These are phyloP conservation scores for Uloborus plumipes DNA, from an alignment of 2,888 invertebrate genomes.

Conservation along the genomic window DNA sequence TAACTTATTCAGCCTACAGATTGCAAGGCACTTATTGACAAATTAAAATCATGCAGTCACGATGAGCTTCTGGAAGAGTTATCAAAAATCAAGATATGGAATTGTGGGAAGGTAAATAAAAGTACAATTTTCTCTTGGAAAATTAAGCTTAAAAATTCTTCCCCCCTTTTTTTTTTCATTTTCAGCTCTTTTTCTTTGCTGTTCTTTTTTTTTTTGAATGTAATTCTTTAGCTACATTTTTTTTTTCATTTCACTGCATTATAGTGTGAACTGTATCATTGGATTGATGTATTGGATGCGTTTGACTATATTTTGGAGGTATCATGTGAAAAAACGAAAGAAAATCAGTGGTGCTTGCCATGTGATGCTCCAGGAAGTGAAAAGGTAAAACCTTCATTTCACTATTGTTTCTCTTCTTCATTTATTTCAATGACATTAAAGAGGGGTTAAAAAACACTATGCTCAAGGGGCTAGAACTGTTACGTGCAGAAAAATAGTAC, in stretches of 20 bases:
- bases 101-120: constrained; percentile 79
- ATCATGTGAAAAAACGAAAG: constrained; percentile 77
- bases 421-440: too few relatives aligned
- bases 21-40: constrained; percentile 82
- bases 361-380: constrained; percentile 80
- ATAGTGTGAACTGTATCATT: constrained; percentile 83
- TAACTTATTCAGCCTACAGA: constrained; percentile 72
- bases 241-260: constrained; percentile 9
- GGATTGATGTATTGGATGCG: constrained; percentile 86
- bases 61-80: constrained; percentile 79
- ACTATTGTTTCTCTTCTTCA: too few relatives aligned
- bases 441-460: too few relatives aligned
- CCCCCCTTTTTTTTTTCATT: not conserved
- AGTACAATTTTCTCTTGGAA: constrained; percentile 9
- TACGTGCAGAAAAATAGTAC: too few relatives aligned
- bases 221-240: not conserved
- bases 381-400: constrained; percentile 72
- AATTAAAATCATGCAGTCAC: constrained; percentile 78
- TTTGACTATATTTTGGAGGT: constrained; percentile 75
- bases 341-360: constrained; percentile 80
- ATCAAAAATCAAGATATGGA: constrained; percentile 83
- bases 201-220: not conserved
- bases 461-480: too few relatives aligned
- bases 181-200: not conserved
- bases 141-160: not conserved